phyloP scores from a whole-genome alignment of 2,888 invertebrate genomes.

The Phragmatobia fuliginosa region DNA sequence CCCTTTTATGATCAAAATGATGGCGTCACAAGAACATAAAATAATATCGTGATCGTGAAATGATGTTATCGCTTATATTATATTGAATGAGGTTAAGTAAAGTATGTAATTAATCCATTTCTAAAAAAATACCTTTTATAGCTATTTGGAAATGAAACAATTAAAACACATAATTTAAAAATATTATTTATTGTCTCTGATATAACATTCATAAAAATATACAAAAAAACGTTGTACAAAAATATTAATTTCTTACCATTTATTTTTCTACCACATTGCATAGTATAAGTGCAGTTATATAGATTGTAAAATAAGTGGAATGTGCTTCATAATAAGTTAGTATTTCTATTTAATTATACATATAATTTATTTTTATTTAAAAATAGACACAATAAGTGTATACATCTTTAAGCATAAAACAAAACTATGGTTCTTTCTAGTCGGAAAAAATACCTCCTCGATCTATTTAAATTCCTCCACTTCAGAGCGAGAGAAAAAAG shows the following conservation, averaged over 20 bases:
- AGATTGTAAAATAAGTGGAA: slow-evolving; percentile 34
- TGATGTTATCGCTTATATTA: background rate
- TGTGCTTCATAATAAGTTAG: slow-evolving; percentile 11
- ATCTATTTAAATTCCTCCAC: no score
- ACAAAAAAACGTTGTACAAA: slow-evolving; percentile 68
- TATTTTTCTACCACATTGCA: slow-evolving; percentile 61
- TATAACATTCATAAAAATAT: slow-evolving; percentile 73
- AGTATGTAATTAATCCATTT: background rate
- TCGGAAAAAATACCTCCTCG: background rate
- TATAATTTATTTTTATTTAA: background rate
- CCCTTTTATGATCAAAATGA: background rate
- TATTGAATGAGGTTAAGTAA: background rate
- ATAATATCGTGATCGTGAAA: background rate
- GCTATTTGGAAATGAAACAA: background rate
- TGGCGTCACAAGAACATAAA: background rate
- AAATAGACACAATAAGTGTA: background rate
- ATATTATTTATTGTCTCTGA: slow-evolving; percentile 71
- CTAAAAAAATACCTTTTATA: background rate
- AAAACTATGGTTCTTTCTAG: no score
- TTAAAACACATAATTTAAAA: slow-evolving; percentile 52
- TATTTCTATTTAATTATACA: background rate
- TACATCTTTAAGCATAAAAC: background rate
- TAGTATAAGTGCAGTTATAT: slow-evolving; percentile 33
- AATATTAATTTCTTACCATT: slow-evolving; percentile 65
- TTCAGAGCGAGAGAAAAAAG: background rate